Base-by-base conservation (phyloP, 2,797 vertebrate species). In the Hybognathus amarus region DNA sequence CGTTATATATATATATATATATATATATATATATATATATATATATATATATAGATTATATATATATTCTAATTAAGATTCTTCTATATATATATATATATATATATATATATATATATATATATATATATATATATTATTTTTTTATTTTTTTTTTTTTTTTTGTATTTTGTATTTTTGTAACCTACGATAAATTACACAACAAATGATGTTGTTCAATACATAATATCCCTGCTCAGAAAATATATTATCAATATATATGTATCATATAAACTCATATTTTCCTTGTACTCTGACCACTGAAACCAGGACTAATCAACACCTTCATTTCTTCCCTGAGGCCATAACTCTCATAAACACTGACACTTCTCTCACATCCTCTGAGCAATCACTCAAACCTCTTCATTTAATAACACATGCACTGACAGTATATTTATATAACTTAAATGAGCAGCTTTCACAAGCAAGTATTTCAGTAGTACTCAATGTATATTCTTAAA, bases 241-340 rank as follows among this genome's bases (percentile, higher is more conserved):
- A 18, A 10, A 20, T n/a, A 66, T 66, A 52, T 73, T 12, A 2
- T 52, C 5, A 22, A 20, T 20, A 50, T 71, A 18, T 36, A 20
- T 45, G 4, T 11, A 71, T 30, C 9, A 52, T 73, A 20, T 11
- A 73, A 47, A 17, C 17, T 47, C 13, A 47, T 17, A 47, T 47
- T 52, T 71, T 47, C 27, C 42, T 33, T 66, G 24, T 20, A 78
- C 61, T 42, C 20, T 50, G 47, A 20, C 47, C 33, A 68, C 6
- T 73, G 27, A 79, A 36, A 36, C 18, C 40, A 30, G 27, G 17
- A 66, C 45, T 56, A 79, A 40, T 79, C 33, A 56, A 69, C 77
- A 30, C 64, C 50, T 30, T 69, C 0, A 40, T 79, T 61, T 76
- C 22, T 79, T 79, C 10, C 45, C 47, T 40, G 9, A 79, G 10